phyloP scores from a whole-genome alignment of 2,888 invertebrate genomes.

The Iselma pallidipennis region DNA sequence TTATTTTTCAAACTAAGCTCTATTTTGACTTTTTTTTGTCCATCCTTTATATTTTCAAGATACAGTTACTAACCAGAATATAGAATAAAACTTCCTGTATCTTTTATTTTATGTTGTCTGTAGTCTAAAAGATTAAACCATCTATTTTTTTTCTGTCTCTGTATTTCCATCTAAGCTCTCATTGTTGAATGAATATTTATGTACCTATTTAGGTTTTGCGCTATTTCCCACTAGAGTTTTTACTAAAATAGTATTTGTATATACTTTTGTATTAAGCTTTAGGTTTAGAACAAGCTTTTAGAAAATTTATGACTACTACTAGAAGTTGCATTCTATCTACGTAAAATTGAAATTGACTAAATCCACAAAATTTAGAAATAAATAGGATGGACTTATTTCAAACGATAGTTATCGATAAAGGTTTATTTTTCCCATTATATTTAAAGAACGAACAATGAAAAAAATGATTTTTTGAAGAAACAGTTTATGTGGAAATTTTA shows the following conservation, averaged over 20 bases:
- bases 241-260: background rate
- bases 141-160: slow-evolving; percentile 3
- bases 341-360: background rate
- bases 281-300: background rate
- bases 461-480: too few relatives aligned
- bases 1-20: too few relatives aligned
- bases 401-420: too few relatives aligned
- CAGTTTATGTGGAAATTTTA: too few relatives aligned
- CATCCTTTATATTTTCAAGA: too few relatives aligned
- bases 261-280: background rate
- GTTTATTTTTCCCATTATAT: too few relatives aligned
- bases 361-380: background rate
- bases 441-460: too few relatives aligned
- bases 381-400: too few relatives aligned
- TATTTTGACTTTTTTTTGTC: too few relatives aligned
- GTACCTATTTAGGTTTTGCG: slow-evolving; percentile 1
- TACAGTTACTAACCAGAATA: background rate
- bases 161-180: background rate
- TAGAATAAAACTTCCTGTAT: background rate
- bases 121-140: slow-evolving; percentile 5
- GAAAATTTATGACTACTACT: background rate
- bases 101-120: background rate
- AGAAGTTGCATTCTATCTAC: background rate
- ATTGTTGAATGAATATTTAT: slow-evolving; percentile 2
- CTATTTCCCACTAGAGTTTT: slow-evolving; percentile 2